Conservation (phyloP, 1,140 invertebrate species). For the Colletes latitarsis region DNA sequence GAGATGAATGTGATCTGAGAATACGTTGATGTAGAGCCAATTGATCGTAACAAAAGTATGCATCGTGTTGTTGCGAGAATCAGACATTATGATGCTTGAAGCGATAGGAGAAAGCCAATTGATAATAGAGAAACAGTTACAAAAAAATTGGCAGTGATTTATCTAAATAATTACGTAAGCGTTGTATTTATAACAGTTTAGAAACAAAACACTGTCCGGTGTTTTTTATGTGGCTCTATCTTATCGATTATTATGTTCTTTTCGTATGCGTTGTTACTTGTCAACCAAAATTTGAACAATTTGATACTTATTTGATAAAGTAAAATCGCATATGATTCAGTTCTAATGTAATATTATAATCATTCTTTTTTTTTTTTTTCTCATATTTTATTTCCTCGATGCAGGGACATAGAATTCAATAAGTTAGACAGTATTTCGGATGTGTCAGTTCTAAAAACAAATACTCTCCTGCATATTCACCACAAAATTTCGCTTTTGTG, state of each 20-base stretch:
- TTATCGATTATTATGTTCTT: slow-evolving; percentile 37
- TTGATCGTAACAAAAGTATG: slow-evolving; percentile 17
- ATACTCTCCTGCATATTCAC: slow-evolving; percentile 33
- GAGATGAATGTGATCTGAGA: slow-evolving; percentile 24
- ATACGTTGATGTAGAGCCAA: slow-evolving; percentile 27
- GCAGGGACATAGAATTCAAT: slow-evolving; percentile 23
- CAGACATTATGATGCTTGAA: slow-evolving; percentile 33
- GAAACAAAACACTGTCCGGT: slow-evolving; percentile 15
- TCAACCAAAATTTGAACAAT: neutral
- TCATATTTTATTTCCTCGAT: slow-evolving; percentile 28
- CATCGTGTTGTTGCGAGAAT: slow-evolving; percentile 33
- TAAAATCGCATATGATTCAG: slow-evolving; percentile 45
- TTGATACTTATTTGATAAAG: slow-evolving; percentile 29
- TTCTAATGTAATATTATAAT: slow-evolving; percentile 53
- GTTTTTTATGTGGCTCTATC: slow-evolving; percentile 40
- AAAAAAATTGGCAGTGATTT: slow-evolving; percentile 41
- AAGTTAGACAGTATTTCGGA: slow-evolving; percentile 38
- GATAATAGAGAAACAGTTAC: neutral
- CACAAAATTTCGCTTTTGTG: slow-evolving; percentile 51
- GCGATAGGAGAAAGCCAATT: slow-evolving; percentile 27
- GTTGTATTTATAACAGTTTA: slow-evolving; percentile 41
- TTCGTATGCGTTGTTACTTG: slow-evolving; percentile 40
- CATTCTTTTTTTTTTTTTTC: slow-evolving; percentile 37
- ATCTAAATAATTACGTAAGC: slow-evolving; percentile 37
- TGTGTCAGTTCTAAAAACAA: slow-evolving; percentile 18